Conservation (phyloP, 2,113 vertebrate species). For the Syngnathus typhle region DNA sequence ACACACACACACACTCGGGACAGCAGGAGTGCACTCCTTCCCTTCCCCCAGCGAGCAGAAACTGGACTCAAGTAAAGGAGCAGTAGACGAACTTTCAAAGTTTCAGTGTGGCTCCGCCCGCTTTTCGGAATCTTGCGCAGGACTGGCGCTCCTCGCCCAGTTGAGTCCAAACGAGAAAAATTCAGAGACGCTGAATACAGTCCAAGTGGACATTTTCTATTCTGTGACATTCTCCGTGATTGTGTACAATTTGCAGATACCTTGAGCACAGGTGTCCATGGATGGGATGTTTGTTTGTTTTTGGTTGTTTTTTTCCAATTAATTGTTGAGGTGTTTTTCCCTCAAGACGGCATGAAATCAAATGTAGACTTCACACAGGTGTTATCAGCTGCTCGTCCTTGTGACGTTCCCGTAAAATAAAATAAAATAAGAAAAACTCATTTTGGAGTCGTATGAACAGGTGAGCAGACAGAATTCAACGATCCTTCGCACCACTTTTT, state of each 20-base stretch:
- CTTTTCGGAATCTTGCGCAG: not conserved
- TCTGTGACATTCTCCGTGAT: slow-evolving; percentile 68
- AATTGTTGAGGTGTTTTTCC: slow-evolving; percentile 42
- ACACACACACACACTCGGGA: slow-evolving; percentile 24
- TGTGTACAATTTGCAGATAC: slow-evolving; percentile 72
- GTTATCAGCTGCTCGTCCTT: slow-evolving; percentile 32
- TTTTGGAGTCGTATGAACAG: slow-evolving; percentile 46
- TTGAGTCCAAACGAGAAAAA: not conserved
- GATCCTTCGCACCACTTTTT: slow-evolving; percentile 14
- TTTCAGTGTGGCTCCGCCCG: not conserved
- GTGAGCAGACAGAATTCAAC: slow-evolving; percentile 41
- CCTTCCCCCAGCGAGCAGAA: slow-evolving; percentile 24
- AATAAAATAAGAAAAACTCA: slow-evolving; percentile 40
- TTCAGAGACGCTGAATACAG: slow-evolving; percentile 14
- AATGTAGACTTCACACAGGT: slow-evolving; percentile 68
- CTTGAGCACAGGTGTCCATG: slow-evolving; percentile 66
- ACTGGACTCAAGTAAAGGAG: slow-evolving; percentile 13
- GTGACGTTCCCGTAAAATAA: not conserved
- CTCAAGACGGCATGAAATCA: slow-evolving; percentile 70
- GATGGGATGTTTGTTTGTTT: slow-evolving; percentile 65
- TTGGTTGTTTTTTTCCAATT: slow-evolving; percentile 35
- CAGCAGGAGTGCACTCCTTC: slow-evolving; percentile 35
- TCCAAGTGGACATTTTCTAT: slow-evolving; percentile 68
- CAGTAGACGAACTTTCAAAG: not conserved
- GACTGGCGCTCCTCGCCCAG: not conserved